Conservation (phyloP, 2,113 vertebrate genomes). For the Calyptomena viridis region DNA sequence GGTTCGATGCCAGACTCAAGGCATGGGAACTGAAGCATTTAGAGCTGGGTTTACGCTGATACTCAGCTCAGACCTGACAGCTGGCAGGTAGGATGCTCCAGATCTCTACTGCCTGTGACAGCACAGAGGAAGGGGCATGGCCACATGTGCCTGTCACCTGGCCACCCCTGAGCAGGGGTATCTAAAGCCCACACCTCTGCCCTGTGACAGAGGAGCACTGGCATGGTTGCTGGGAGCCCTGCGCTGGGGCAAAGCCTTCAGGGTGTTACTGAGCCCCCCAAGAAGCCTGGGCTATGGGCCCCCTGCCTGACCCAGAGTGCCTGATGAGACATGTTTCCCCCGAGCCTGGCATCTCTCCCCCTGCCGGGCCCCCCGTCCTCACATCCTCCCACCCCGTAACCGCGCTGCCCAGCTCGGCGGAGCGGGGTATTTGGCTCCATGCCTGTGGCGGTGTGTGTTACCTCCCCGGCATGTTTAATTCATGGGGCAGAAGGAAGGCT, state of each 20-base stretch:
- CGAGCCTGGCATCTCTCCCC: background rate
- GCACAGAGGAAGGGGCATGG: background rate
- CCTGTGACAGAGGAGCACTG: background rate
- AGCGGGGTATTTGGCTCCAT: background rate
- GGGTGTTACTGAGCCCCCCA: background rate
- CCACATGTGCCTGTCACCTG: background rate
- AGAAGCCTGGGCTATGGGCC: background rate
- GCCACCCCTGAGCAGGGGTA: background rate
- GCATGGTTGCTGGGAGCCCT: background rate
- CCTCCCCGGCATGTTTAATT: constrained; percentile 41
- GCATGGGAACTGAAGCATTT: background rate
- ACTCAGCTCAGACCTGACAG: background rate
- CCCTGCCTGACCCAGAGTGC: rapidly evolving
- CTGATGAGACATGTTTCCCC: rapidly evolving
- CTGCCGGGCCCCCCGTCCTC: background rate
- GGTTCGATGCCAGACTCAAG: background rate
- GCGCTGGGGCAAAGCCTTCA: background rate
- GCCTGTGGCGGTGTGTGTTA: background rate
- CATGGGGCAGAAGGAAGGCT: constrained; percentile 9
- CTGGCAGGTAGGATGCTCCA: background rate
- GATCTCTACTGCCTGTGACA: background rate
- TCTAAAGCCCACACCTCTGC: background rate
- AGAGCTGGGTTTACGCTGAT: background rate
- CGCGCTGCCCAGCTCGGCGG: background rate
- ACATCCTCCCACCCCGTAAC: background rate